phyloP scores from a whole-genome alignment of 2,888 invertebrate genomes.

The Leptopterna dolabrata region DNA sequence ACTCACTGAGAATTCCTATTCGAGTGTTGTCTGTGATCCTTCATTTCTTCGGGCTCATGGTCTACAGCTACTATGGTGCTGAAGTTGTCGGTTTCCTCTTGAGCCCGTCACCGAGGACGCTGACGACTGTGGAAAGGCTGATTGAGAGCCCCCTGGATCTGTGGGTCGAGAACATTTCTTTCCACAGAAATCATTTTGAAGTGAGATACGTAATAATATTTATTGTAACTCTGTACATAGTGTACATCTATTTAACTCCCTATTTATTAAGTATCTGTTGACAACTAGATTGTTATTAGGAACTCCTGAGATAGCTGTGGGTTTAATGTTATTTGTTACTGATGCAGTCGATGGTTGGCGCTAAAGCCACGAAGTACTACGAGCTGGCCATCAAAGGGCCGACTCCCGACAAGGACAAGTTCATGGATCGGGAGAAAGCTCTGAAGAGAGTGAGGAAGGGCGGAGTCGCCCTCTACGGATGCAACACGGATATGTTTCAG shows the following conservation, averaged over 20 bases:
- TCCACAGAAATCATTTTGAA: slow-evolving; percentile 57
- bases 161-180: slow-evolving; percentile 59
- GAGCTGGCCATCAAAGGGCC: slow-evolving; percentile 53
- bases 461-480: slow-evolving; percentile 58
- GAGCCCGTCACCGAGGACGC: slow-evolving; percentile 59
- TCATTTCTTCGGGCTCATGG: slow-evolving; percentile 57
- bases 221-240: neutral
- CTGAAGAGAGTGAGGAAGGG: slow-evolving; percentile 55
- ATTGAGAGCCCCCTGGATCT: slow-evolving; percentile 57
- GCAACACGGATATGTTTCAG: slow-evolving; percentile 42
- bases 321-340: neutral
- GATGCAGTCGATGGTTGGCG: slow-evolving; percentile 44
- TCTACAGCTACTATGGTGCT: slow-evolving; percentile 61
- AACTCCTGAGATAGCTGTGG: neutral
- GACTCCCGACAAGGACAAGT: slow-evolving; percentile 51
- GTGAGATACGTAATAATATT: slow-evolving; percentile 34
- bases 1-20: slow-evolving; percentile 13
- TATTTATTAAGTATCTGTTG: no score
- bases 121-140: slow-evolving; percentile 58
- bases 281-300: no score
- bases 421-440: slow-evolving; percentile 54
- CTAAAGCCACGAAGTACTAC: slow-evolving; percentile 47
- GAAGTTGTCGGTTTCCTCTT: slow-evolving; percentile 60
- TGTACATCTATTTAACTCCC: no score
- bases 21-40: slow-evolving; percentile 39